Evolutionary conservation across 2,113 vertebrate species (phyloP).

Genomic region (Oostethus manadensis): DNA sequence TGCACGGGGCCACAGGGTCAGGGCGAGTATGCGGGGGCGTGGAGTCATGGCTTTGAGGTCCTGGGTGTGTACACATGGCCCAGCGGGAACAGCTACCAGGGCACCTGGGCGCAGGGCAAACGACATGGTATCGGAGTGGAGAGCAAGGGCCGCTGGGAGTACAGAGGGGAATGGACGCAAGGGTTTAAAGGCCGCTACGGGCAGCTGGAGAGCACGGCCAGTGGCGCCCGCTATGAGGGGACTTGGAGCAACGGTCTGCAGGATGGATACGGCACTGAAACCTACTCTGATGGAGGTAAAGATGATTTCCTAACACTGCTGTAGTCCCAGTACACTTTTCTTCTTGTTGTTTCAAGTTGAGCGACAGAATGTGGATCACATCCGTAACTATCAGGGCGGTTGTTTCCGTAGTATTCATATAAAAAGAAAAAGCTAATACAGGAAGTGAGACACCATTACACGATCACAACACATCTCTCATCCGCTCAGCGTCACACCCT

Average conservation of each 20-base stretch:
- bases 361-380: slow-evolving; percentile 44
- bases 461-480: slow-evolving; percentile 19
- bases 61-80: slow-evolving; percentile 98
- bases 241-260: slow-evolving; percentile 98
- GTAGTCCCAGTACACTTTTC: not conserved
- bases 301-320: not conserved
- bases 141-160: slow-evolving; percentile 97
- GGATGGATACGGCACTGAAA: slow-evolving; percentile 97
- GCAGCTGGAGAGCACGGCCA: slow-evolving; percentile 90
- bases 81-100: slow-evolving; percentile 94
- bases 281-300: slow-evolving; percentile 97
- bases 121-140: slow-evolving; percentile 95
- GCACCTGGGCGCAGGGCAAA: slow-evolving; percentile 98
- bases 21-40: slow-evolving; percentile 94
- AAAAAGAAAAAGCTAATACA: slow-evolving; percentile 2
- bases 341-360: not conserved
- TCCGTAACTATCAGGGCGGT: not conserved
- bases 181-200: slow-evolving; percentile 98
- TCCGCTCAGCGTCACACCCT: slow-evolving; percentile 30
- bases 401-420: slow-evolving; percentile 29
- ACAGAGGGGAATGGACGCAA: slow-evolving; percentile 96
- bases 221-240: slow-evolving; percentile 90
- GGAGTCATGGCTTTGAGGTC: slow-evolving; percentile 97
- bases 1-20: slow-evolving; percentile 98
- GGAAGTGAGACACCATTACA: slow-evolving; percentile 6